These are phyloP conservation scores for Dipodomys spectabilis DNA, from an alignment of 2,113 vertebrate genomes.

Conservation along the genomic window DNA sequence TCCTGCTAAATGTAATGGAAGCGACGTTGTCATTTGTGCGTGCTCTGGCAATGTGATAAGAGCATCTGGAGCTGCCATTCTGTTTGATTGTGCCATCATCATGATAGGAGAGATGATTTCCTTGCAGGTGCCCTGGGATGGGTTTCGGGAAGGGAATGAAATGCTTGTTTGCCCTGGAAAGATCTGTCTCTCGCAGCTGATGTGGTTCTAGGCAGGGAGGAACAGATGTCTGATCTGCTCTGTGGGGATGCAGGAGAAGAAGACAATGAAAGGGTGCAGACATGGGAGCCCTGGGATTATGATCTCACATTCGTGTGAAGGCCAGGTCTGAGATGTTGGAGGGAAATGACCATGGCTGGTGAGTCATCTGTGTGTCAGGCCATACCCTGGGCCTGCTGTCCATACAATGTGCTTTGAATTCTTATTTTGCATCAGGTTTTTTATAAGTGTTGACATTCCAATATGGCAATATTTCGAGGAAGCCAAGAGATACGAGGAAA, in stretches of 20 bases:
- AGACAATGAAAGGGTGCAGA: neutral
- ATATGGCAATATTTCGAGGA: no score
- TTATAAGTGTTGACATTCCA: neutral
- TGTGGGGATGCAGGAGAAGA: neutral
- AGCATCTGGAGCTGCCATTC: constrained; percentile 57
- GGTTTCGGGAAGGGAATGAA: neutral
- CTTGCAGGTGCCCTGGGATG: constrained; percentile 31
- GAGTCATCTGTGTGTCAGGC: neutral
- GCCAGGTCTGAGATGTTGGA: neutral
- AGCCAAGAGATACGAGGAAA: no score
- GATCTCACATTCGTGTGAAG: neutral
- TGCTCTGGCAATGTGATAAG: neutral
- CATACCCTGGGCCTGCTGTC: neutral
- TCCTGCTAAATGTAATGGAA: constrained; percentile 35
- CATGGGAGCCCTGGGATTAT: neutral
- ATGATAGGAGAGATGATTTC: neutral
- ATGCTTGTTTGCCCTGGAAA: neutral
- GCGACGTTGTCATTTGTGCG: neutral
- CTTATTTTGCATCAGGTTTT: neutral
- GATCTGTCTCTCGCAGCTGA: neutral
- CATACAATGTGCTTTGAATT: no score
- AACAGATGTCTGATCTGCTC: neutral
- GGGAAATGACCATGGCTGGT: neutral
- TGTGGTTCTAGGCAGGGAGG: neutral
- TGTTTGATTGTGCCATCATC: neutral